Base-by-base conservation (phyloP, 1,140 invertebrate species). In the Tetramorium alpestre region DNA sequence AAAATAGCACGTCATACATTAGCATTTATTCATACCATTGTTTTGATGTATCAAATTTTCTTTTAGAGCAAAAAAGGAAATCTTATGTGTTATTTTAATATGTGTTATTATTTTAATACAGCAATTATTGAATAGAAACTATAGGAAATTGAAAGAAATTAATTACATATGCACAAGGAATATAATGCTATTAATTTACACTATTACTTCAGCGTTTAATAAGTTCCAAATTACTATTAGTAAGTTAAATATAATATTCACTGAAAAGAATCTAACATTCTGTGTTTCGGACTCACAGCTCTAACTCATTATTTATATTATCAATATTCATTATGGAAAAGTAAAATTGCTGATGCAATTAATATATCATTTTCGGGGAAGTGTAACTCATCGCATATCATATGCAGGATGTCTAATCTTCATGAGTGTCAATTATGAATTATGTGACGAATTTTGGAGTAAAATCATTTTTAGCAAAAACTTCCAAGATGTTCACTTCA, bases 291-390 rank as follows among this genome's bases (percentile, higher is more conserved):
- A 58, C 6, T 11, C 11, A 47, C 10, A 56, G 6, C 41, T 54
- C 38, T 82, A 75, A 75, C 44, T 62, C n/a, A 60, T 60, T 72
- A 58, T 72, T 38, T 60, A 60, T 56, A 82, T 72, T 70, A 47
- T 3, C 51, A 82, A 82, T 82, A 60, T 82, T 82, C 67, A 72
- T 72, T 25, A 67, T 56, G 49, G 16, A 73, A 73, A 73, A 73
- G 18, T 33, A n/a, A 60, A 84, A 73, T 75, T 84, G 69, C 69
- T 75, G 54, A 62, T 84, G 80, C 67, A 41, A 84, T 84, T 84
- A 84, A 84, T 84, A 73, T 47, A 75, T 75, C 69, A 84, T 84
- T 75, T 84, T 33, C 25, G 80, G 69, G 80, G 13, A 56, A 84
- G 25, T 75, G 69, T 84, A 75, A 60, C 62, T 73, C 69, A 84